Base-by-base conservation (phyloP, 2,888 invertebrate species). In the Lathronympha strigana region DNA sequence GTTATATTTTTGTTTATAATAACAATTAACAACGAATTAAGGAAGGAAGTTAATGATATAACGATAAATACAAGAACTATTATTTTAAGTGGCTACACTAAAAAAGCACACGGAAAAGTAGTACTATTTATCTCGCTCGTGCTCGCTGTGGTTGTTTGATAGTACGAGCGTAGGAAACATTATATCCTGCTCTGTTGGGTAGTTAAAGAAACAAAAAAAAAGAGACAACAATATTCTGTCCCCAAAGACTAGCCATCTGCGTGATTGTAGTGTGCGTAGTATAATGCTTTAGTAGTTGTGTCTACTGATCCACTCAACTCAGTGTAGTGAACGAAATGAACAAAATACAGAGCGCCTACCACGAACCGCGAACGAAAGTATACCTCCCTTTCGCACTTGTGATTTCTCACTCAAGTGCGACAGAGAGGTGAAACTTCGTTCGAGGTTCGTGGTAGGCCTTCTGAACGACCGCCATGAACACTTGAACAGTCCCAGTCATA, bases 101-200 rank as follows among this genome's bases (percentile, higher is more conserved):
- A 13, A 3, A 15, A 21, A n/a, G 25, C 5, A 9, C 19, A 17
- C 28, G 28, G 28, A 17, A 19, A 11, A 11, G 5, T 6, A 21
- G 17, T 4, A 50, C 11, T 17, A 4, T 51, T 33, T 33, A 51
- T 33, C 51, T 51, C 51, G 19, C 19, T 51, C 31, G n/a, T 13
- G 17, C 33, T 21, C 28, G 31, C 15, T n/a, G n/a, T n/a, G n/a
- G n/a, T n/a, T n/a, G n/a, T n/a, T n/a, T n/a, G n/a, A n/a, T n/a
- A n/a, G n/a, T n/a, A n/a, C n/a, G n/a, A 33, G 51, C 11, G 1
- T 13, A 33, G 21, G 1, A 36, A 36, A 23, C 15, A n/a, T 36
- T 53, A n/a, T 36, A 36, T 53, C 53, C 23, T 36, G 53, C 53
- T 53, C 36, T 21, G 13, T 6, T 36, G n/a, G n/a, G 21, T n/a